Evolutionary conservation across 2,797 vertebrate genomes (phyloP), one percentile per base, ranked within the genome.

Genomic region (Gouania willdenowi): DNA sequence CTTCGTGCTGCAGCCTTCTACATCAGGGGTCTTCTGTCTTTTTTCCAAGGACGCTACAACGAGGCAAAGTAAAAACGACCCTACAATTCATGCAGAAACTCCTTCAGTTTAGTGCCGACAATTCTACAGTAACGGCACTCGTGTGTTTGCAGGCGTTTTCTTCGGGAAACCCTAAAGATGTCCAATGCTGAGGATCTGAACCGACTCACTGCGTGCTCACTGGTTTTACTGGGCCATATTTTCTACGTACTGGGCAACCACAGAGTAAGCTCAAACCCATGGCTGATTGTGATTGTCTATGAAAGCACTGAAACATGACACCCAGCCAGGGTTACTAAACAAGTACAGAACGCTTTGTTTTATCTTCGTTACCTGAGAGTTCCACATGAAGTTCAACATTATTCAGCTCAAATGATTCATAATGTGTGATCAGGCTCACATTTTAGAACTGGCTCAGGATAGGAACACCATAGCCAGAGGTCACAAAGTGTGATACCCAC

Each of bases 141-240:
- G n/a, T n/a, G n/a, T n/a, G n/a, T n/a, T n/a, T 66, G 6, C 33
- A 99, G 97, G 43, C 84, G 95, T 5, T 99, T 98, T 70, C 61
- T 99, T 12, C 88, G 97, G 22, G 97, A 99, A 82, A 98, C 97
- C 0, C 84, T 98, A 75, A 99, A 99, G 83, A 99, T 99, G 97
- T 99, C 95, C 0, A 99, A 98, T 0, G 97, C 97, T 0, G 97
- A 99, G 75, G 97, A 99, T 58, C 83, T 99, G 71, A 99, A 99
- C 83, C 88, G 97, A 19, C 85, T 99, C 39, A 99, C 95, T 0
- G 97, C 97, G 0, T 99, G 97, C 66, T 99, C 95, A 1, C 90
- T 99, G 1, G 95, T 98, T 27, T 90, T 99, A 17, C 88, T 99
- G 44, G 95, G 97, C 11, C 97, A 99, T 60, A 99, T 99, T 70